Evolutionary conservation across 1,140 invertebrate species (phyloP).

Genomic region (Drosophila sturtevanti): DNA sequence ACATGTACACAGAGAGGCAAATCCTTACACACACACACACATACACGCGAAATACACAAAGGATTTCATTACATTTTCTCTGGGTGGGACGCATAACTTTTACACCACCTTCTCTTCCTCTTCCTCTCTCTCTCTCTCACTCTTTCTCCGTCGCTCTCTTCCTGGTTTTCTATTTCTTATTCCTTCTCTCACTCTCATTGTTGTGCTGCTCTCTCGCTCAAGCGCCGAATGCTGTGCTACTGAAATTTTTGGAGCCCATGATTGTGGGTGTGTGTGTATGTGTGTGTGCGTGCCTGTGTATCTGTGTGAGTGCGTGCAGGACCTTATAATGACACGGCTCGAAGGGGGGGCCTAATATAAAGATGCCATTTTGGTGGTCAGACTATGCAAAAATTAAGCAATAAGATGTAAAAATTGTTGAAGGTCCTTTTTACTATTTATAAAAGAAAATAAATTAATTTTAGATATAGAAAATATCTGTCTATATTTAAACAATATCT

Average conservation of each 20-base stretch:
- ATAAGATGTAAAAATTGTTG: neutral
- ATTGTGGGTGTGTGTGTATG: conserved; percentile 10
- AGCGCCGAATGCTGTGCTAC: conserved; percentile 76
- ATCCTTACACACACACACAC: conserved; percentile 6
- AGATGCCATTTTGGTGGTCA: conserved; percentile 4
- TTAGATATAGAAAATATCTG: no score
- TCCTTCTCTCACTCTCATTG: conserved; percentile 1
- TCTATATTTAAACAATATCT: no score
- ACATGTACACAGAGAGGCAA: conserved; percentile 7
- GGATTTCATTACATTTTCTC: conserved; percentile 65
- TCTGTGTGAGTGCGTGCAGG: conserved; percentile 12
- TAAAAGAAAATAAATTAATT: no score
- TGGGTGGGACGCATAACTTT: conserved; percentile 65
- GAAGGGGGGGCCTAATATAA: neutral
- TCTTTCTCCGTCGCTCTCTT: no score
- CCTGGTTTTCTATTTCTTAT: conserved; percentile 7
- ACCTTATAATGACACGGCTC: neutral
- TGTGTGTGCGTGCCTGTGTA: conserved; percentile 23
- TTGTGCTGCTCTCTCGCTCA: conserved; percentile 10
- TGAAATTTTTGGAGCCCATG: conserved; percentile 59
- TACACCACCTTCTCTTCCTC: conserved; percentile 32
- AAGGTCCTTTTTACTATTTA: neutral
- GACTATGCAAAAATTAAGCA: neutral
- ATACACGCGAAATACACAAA: conserved; percentile 59
- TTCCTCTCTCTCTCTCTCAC: conserved; percentile 17